A percentile compares a stretch with the other conserved stretches of the same genome.
Evolutionary conservation across 1,140 invertebrate species (phyloP).

Genomic region (Belonocnema kinseyi): DNA sequence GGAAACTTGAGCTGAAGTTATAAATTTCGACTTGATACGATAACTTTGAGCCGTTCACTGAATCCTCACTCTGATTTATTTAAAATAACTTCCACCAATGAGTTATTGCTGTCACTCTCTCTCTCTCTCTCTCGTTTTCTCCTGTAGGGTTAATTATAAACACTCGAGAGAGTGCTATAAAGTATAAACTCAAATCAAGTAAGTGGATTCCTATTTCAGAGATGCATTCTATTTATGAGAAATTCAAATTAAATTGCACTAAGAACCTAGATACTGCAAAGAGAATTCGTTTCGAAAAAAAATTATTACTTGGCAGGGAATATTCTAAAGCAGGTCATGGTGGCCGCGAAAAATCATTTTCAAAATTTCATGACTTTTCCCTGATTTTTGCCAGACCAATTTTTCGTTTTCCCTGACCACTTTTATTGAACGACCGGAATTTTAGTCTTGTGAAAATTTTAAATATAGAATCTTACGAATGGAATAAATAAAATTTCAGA

Average conservation of each 20-base stretch:
- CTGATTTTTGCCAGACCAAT: too few relatives aligned
- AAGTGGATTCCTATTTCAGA: background rate
- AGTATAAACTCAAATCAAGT: background rate
- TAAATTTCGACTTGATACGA: conserved; percentile 31
- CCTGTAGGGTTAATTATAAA: conserved; percentile 2
- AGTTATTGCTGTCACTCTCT: conserved; percentile 25
- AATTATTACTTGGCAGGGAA: background rate
- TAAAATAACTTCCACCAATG: conserved; percentile 26
- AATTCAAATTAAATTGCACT: too few relatives aligned
- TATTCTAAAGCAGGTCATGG: background rate
- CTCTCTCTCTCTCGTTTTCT: conserved; percentile 5
- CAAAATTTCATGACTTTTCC: too few relatives aligned
- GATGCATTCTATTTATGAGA: background rate
- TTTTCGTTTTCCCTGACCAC: too few relatives aligned
- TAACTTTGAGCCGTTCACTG: conserved; percentile 29
- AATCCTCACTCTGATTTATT: conserved; percentile 21
- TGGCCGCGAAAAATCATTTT: too few relatives aligned
- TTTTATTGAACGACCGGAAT: too few relatives aligned
- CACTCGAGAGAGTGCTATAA: background rate
- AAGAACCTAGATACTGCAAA: too few relatives aligned
- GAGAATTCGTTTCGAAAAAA: too few relatives aligned
- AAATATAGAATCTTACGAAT: too few relatives aligned
- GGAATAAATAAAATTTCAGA: too few relatives aligned
- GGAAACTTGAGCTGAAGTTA: conserved; percentile 29
- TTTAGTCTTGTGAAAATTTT: too few relatives aligned